Base-by-base conservation (phyloP, 2,888 invertebrate species). In the Philhelius pedissequus region DNA sequence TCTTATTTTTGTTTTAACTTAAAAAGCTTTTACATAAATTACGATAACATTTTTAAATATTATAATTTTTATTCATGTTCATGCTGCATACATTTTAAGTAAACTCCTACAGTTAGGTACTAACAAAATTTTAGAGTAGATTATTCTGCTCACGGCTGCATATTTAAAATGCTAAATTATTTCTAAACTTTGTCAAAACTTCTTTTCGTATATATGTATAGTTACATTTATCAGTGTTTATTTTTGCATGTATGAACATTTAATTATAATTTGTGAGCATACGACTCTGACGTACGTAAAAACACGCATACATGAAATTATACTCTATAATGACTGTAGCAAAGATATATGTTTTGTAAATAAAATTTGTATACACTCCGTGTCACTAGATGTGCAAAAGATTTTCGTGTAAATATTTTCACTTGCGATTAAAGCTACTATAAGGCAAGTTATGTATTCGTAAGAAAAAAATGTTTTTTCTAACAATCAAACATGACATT, bases 161-260 rank as follows among this genome's bases (percentile, higher is more conserved):
- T 32, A 56, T 56, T 20, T 20, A 11, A n/a, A n/a, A 56, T 56
- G 13, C 20, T 56, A 30, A 56, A 56, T 40, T 40, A 43, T 62
- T 43, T 62, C 62, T 22, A 62, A 62, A 62, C 43, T 40, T 62
- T 62, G 30, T 43, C 18, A 38, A 22, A 58, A 20, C 18, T 4
- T 18, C 3, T 54, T 56, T 56, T 56, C 1, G 20, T 9, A 11
- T 6, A 11, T n/a, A n/a, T n/a, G n/a, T n/a, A 13, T 13, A 13
- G 22, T 25, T 25, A 13, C 13, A n/a, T 56, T 56, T 35, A 32
- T 56, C 20, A n/a, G 35, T 38, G 38, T 58, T 58, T 35, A 58
- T 58, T 25, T 58, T 38, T 58, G 8, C 38, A 38, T 38, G 62
- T 43, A 43, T 20, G 60, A 60, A 62, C 62, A 62, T 62, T 62